These are phyloP conservation scores for Hedya salicella DNA, from an alignment of 2,888 invertebrate species.

Conservation along the genomic window DNA sequence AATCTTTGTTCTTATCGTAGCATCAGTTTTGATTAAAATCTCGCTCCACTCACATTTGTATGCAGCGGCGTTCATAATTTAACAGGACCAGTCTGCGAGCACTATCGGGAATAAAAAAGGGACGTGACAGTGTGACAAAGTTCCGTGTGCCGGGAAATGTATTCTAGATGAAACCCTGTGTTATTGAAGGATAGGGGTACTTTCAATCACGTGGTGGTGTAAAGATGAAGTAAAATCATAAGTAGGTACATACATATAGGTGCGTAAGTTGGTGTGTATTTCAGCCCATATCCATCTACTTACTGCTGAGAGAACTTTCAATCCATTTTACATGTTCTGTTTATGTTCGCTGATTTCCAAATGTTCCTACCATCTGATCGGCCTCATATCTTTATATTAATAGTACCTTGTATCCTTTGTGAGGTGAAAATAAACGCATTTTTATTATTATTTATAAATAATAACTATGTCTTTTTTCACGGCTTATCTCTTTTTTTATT, in stretches of 20 bases:
- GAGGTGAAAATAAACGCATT: too few relatives aligned
- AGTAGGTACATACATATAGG: not conserved
- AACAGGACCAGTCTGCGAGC: slow-evolving; percentile 49
- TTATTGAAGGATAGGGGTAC: slow-evolving; percentile 21
- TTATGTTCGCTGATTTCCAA: too few relatives aligned
- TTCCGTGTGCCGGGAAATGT: slow-evolving; percentile 15
- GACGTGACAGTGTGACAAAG: slow-evolving; percentile 45
- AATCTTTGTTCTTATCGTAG: too few relatives aligned
- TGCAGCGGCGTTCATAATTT: slow-evolving; percentile 53
- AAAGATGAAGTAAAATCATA: not conserved
- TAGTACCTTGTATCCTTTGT: too few relatives aligned
- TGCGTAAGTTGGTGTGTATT: not conserved
- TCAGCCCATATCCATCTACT: not conserved
- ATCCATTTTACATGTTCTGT: too few relatives aligned
- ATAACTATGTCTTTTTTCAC: too few relatives aligned
- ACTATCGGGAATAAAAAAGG: slow-evolving; percentile 55
- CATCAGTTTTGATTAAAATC: slow-evolving; percentile 33
- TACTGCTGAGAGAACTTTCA: too few relatives aligned
- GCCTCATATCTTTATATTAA: too few relatives aligned
- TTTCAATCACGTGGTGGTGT: slow-evolving; percentile 17
- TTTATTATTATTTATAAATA: too few relatives aligned
- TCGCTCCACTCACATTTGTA: slow-evolving; percentile 50
- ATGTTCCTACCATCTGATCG: too few relatives aligned
- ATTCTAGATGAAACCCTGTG: slow-evolving; percentile 20
- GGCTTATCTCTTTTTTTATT: too few relatives aligned